Evolutionary conservation across 1,140 invertebrate species (phyloP).

Genomic region (Centruroides sculpturatus): DNA sequence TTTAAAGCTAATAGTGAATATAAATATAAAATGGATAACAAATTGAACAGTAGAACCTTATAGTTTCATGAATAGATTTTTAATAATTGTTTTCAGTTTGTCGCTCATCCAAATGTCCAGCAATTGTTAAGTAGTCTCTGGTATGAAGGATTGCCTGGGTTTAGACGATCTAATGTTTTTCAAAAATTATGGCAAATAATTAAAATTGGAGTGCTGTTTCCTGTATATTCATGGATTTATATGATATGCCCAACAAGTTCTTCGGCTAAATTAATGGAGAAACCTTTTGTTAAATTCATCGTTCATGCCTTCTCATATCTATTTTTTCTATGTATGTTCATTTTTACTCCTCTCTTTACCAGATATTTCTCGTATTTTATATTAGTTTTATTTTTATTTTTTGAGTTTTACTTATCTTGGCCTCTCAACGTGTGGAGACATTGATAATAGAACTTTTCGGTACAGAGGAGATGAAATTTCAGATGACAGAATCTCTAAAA

Average conservation of each 20-base stretch:
- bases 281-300: conserved; percentile 98
- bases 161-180: conserved; percentile 85
- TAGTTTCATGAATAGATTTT: not conserved
- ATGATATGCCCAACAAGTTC: conserved; percentile 79
- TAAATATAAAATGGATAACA: not conserved
- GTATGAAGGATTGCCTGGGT: conserved; percentile 91
- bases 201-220: conserved; percentile 82
- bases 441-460: conserved; percentile 60
- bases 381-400: conserved; percentile 15
- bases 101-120: conserved; percentile 95
- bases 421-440: conserved; percentile 88
- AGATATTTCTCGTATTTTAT: not conserved
- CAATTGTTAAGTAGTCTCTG: conserved; percentile 93
- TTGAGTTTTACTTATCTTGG: conserved; percentile 83
- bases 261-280: conserved; percentile 78
- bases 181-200: conserved; percentile 84
- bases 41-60: not conserved
- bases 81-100: conserved; percentile 53
- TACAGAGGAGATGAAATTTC: conserved; percentile 49
- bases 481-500: conserved; percentile 51
- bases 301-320: conserved; percentile 96
- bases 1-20: not conserved
- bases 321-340: conserved; percentile 68
- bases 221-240: conserved; percentile 82
- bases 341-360: not conserved